These are phyloP conservation scores for Thymallus thymallus DNA, from an alignment of 2,113 vertebrate species.

Conservation along the genomic window DNA sequence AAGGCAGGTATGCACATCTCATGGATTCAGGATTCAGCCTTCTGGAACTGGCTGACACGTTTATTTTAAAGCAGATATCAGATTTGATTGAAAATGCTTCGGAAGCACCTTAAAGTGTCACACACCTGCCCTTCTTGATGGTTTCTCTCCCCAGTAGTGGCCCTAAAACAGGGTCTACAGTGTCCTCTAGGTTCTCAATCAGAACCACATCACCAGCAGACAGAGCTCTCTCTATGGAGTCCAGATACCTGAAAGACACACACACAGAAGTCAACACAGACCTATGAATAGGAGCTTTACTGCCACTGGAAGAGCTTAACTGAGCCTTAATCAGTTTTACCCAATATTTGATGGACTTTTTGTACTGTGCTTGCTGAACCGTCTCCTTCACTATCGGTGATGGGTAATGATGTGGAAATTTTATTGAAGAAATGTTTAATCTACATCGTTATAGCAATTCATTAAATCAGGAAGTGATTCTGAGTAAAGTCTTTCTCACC, in stretches of 20 bases:
- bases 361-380: too few relatives aligned
- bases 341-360: too few relatives aligned
- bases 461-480: too few relatives aligned
- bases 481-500: neutral
- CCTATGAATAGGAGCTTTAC: too few relatives aligned
- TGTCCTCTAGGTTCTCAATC: constrained; percentile 92
- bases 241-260: constrained; percentile 79
- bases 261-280: too few relatives aligned
- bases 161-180: constrained; percentile 87
- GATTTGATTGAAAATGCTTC: neutral
- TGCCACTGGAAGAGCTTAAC: too few relatives aligned
- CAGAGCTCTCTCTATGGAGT: constrained; percentile 83
- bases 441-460: too few relatives aligned
- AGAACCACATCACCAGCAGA: constrained; percentile 84
- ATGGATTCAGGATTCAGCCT: neutral
- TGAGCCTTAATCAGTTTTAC: too few relatives aligned
- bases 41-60: too few relatives aligned
- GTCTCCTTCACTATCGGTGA: too few relatives aligned
- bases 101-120: neutral
- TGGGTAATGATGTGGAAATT: too few relatives aligned
- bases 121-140: constrained; percentile 92
- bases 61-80: neutral
- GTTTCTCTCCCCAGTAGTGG: constrained; percentile 89
- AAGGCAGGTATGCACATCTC: neutral
- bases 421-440: too few relatives aligned